These are phyloP conservation scores for Anniella stebbinsi DNA, from an alignment of 2,797 vertebrate genomes.

Conservation along the genomic window DNA sequence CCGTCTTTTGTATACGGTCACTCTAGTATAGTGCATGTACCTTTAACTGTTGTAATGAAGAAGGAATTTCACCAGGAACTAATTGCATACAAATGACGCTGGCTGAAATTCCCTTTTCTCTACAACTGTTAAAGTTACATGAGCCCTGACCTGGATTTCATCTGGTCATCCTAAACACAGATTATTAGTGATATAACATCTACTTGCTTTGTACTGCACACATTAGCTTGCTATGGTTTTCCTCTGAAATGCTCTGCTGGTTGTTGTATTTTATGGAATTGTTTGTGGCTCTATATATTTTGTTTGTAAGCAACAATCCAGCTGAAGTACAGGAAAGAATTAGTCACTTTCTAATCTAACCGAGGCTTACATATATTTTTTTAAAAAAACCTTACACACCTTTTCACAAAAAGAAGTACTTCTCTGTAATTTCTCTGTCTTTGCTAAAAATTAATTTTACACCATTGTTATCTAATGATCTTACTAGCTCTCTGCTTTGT, in stretches of 20 bases:
- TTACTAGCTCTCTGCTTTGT: background rate
- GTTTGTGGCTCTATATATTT: background rate
- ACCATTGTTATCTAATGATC: background rate
- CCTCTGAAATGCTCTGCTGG: background rate
- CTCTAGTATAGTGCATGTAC: too few relatives aligned
- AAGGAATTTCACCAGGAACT: too few relatives aligned
- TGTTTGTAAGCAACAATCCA: background rate
- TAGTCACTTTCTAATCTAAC: background rate
- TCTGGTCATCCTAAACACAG: too few relatives aligned
- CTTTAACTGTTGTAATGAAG: too few relatives aligned
- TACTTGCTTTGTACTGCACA: background rate
- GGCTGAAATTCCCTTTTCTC: too few relatives aligned
- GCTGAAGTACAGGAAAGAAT: background rate
- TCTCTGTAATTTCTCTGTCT: background rate
- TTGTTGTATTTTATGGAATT: background rate
- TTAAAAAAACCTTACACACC: background rate
- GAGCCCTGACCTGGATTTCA: too few relatives aligned
- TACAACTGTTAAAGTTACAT: too few relatives aligned
- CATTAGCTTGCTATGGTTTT: background rate
- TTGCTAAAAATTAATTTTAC: background rate
- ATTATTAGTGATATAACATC: too few relatives aligned
- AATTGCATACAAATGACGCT: too few relatives aligned
- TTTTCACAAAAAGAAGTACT: background rate
- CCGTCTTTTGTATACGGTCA: too few relatives aligned
- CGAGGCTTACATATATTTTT: background rate